Conservation (phyloP, 1,140 invertebrate species). For the Aphis craccivora region DNA sequence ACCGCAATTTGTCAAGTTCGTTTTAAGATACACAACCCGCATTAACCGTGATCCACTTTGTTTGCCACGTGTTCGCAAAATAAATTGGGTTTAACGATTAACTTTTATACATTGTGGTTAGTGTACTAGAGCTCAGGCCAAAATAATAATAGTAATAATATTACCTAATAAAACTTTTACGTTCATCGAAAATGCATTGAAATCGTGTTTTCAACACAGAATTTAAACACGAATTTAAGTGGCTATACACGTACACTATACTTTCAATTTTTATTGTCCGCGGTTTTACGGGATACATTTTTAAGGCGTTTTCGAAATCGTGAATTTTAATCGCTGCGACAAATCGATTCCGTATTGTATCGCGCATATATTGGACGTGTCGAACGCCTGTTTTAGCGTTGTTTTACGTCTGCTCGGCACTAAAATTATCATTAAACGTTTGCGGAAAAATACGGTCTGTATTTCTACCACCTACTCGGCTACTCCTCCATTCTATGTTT, state of each 20-base stretch:
- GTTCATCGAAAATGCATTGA: constrained; percentile 9
- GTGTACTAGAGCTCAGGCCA: not conserved
- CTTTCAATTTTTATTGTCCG: not conserved
- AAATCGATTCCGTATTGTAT: constrained; percentile 2
- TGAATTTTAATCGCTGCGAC: not conserved
- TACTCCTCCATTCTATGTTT: not conserved
- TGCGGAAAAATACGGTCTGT: not conserved
- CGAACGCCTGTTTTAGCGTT: not conserved
- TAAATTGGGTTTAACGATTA: constrained; percentile 30
- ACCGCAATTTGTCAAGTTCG: not conserved
- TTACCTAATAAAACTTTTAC: constrained; percentile 20
- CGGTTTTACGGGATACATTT: not conserved
- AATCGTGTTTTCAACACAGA: not conserved
- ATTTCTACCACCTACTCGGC: not conserved
- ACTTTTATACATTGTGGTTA: not conserved
- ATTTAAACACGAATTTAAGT: constrained; percentile 32
- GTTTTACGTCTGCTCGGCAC: not conserved
- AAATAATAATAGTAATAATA: constrained; percentile 25
- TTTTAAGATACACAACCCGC: not conserved
- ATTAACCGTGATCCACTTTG: constrained; percentile 17
- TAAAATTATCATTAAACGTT: constrained; percentile 33
- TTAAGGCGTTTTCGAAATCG: not conserved
- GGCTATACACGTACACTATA: not conserved
- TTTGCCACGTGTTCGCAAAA: not conserved
- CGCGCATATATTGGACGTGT: not conserved